Percentiles rank a stretch among this genome's conserved stretches.
These are phyloP conservation scores for Drosophila tanythrix DNA, from an alignment of 2,888 invertebrate species.

Conservation along the genomic window DNA sequence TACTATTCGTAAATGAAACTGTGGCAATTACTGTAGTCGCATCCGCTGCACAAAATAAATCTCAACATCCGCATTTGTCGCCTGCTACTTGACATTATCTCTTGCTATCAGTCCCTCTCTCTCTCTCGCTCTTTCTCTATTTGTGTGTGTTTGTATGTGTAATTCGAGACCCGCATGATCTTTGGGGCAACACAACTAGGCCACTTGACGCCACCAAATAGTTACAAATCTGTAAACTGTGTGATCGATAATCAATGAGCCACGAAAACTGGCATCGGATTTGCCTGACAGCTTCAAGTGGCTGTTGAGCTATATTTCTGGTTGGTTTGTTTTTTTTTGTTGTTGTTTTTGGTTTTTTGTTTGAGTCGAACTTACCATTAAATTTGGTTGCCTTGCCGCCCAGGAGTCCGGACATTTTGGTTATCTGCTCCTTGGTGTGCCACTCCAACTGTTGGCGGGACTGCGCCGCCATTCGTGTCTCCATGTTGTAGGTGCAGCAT, in stretches of 20 bases:
- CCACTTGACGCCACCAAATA: conserved; percentile 69
- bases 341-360: not conserved
- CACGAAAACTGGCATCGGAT: conserved; percentile 37
- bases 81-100: conserved; percentile 46
- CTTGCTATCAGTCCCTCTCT: not conserved
- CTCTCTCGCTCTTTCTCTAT: not conserved
- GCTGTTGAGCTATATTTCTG: conserved; percentile 59
- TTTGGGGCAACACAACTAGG: conserved; percentile 8
- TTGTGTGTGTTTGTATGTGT: conserved; percentile 45
- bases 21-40: conserved; percentile 46
- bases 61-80: conserved; percentile 74
- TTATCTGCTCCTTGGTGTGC: conserved; percentile 90
- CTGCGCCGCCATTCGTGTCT: conserved; percentile 89
- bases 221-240: conserved; percentile 43
- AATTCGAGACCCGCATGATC: conserved; percentile 63
- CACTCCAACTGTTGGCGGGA: conserved; percentile 91
- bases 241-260: conserved; percentile 28
- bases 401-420: conserved; percentile 90
- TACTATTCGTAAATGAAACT: conserved; percentile 47
- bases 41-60: conserved; percentile 65
- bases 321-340: conserved; percentile 18
- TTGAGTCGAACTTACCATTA: conserved; percentile 90
- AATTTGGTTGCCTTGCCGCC: conserved; percentile 92
- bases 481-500: conserved; percentile 87
- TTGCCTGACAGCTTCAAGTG: conserved; percentile 62